Conservation (phyloP, 2,113 vertebrate genomes). For the Gopherus evgoodei region DNA sequence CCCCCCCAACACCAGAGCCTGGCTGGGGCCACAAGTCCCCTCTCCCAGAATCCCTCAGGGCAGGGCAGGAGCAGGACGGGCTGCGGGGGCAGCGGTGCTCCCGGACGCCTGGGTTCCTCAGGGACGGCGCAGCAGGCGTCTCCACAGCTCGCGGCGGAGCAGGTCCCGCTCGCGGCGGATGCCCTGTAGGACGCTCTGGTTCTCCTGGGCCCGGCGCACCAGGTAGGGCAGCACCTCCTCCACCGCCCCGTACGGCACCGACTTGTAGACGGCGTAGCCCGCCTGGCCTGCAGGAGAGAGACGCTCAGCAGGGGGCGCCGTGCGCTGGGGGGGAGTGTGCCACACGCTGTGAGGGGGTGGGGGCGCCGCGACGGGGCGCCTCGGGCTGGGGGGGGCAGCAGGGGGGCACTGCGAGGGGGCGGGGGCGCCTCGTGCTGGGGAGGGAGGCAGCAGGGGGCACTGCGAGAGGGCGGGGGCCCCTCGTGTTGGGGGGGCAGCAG, state of each 20-base stretch:
- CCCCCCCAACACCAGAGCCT: neutral
- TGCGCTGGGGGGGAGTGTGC: constrained; percentile 1
- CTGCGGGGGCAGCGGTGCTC: neutral
- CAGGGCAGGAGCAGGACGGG: too few species aligned
- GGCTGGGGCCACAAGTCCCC: neutral
- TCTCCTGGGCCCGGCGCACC: constrained; percentile 91
- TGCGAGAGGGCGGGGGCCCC: too few species aligned
- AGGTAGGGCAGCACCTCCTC: constrained; percentile 90
- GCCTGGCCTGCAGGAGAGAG: constrained; percentile 80
- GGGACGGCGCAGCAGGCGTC: constrained; percentile 71
- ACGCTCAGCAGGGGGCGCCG: constrained; percentile 38
- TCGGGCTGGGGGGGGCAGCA: neutral
- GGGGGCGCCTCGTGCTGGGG: constrained; percentile 7
- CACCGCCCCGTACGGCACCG: constrained; percentile 90
- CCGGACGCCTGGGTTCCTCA: neutral
- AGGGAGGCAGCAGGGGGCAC: too few species aligned
- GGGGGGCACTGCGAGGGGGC: neutral
- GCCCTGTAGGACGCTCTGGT: constrained; percentile 86
- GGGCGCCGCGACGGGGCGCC: neutral
- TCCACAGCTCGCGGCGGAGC: constrained; percentile 81
- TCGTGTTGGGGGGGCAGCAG: too few species aligned
- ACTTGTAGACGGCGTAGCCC: constrained; percentile 89
- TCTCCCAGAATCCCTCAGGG: neutral
- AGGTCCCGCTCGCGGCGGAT: constrained; percentile 87
- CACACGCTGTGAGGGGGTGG: constrained; percentile 36